Conservation (phyloP, 2,888 invertebrate species). For the Atherix ibis region DNA sequence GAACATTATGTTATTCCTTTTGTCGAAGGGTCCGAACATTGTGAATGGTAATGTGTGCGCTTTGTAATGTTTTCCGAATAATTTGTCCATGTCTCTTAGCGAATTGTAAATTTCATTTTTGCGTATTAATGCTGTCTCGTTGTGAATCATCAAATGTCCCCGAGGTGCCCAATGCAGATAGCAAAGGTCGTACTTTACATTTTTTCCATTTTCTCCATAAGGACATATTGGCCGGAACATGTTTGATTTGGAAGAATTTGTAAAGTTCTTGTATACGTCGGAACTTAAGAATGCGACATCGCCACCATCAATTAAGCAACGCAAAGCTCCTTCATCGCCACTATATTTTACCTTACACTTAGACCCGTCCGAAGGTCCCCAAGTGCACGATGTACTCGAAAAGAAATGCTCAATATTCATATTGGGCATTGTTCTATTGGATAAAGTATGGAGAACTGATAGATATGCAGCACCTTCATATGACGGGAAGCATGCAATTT, state of each 20-base stretch:
- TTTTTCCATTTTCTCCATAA: conserved; percentile 24
- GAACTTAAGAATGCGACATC: conserved; percentile 68
- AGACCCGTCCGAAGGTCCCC: conserved; percentile 20
- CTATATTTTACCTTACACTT: conserved; percentile 27
- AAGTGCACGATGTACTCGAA: conserved; percentile 52
- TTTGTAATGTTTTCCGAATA: conserved; percentile 48
- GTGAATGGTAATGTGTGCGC: conserved; percentile 46
- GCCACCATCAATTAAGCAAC: conserved; percentile 49
- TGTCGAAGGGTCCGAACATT: conserved; percentile 53
- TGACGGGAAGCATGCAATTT: conserved; percentile 65
- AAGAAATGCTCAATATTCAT: conserved; percentile 34
- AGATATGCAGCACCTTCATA: conserved; percentile 58
- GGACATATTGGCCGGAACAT: conserved; percentile 44
- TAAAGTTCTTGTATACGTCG: conserved; percentile 41
- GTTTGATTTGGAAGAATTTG: conserved; percentile 27
- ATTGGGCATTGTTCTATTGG: conserved; percentile 28
- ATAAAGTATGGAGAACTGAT: conserved; percentile 37
- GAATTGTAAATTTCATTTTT: conserved; percentile 53
- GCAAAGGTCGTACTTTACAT: conserved; percentile 33
- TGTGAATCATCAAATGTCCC: conserved; percentile 49
- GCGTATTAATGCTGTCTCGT: conserved; percentile 38
- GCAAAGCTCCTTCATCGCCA: conserved; percentile 47
- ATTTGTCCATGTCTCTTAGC: conserved; percentile 48
- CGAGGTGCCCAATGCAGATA: conserved; percentile 51
- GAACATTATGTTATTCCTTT: conserved; percentile 47